phyloP scores from a whole-genome alignment of 2,113 vertebrate species.

The Meles meles region DNA sequence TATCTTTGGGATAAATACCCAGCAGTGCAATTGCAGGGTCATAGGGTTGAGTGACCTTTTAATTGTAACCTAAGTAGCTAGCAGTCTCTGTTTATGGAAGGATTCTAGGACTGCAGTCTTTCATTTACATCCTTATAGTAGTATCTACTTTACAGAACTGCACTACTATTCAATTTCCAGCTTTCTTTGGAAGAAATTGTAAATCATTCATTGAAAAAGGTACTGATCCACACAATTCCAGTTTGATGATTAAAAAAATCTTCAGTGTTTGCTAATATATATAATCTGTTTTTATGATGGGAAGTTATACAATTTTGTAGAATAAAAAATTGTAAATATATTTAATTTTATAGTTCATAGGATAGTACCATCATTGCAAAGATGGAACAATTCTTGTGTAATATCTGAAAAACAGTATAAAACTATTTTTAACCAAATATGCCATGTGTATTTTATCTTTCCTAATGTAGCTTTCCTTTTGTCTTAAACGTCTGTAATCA shows the following conservation, averaged over 20 bases:
- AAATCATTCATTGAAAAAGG: slow-evolving; percentile 52
- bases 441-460: neutral
- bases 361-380: slow-evolving; percentile 1
- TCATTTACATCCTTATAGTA: neutral
- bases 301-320: slow-evolving; percentile 19
- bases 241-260: slow-evolving; percentile 28
- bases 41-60: slow-evolving; percentile 40
- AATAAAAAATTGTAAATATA: slow-evolving; percentile 51
- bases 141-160: slow-evolving; percentile 24
- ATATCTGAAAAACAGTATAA: slow-evolving; percentile 26
- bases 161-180: slow-evolving; percentile 38
- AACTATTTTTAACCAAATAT: neutral
- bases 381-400: slow-evolving; percentile 21
- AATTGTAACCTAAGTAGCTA: slow-evolving; percentile 55
- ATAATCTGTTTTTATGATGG: slow-evolving; percentile 12
- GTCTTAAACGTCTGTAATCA: neutral
- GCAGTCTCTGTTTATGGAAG: slow-evolving; percentile 49
- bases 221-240: slow-evolving; percentile 60
- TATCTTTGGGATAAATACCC: too few species aligned
- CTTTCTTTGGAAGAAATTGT: slow-evolving; percentile 40
- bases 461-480: neutral
- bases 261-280: neutral
- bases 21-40: too few species aligned
- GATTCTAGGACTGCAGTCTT: slow-evolving; percentile 36
- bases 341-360: slow-evolving; percentile 42